Evolutionary conservation across 2,113 vertebrate genomes (phyloP), one percentile per base, ranked within the genome.

Genomic region (Cichladusa arquata): DNA sequence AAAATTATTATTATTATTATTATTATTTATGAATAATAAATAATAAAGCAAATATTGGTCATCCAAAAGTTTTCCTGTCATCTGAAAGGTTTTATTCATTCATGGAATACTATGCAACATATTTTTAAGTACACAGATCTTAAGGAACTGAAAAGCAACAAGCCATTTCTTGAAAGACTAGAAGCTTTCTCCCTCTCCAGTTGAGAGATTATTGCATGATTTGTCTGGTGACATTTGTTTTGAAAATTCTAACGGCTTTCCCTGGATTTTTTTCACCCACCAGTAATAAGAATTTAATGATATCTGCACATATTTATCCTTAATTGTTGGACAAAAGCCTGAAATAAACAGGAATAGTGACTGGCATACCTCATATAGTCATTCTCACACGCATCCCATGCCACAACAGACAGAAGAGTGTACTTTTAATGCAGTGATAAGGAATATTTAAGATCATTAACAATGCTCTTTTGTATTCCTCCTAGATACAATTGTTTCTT

Each of bases 401-500:
- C 4, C 19, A 64, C 5, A 5, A 61, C 28, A 85, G 60, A 57
- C 16, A 86, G 67, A 20, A 77, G 36, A 71, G 11, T 28, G 28
- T 54, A 53, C 62, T 95, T 89, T 45, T n/a, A 94, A 71, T 61
- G 13, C 34, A 74, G 40, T 84, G 64, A 86, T 88, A 29, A 91
- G 22, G 82, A 91, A 88, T 93, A 56, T 73, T 93, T 82, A 74
- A 69, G 14, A 74, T 62, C 73, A 96, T 94, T 89, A 92, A 93
- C 57, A 89, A 86, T 54, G 22, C 5, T 93, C 12, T 61, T 83
- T 42, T 19, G n/a, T 48, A 47, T 70, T 86, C 34, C 25, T 70
- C 25, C 34, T 69, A 76, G 72, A 90, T 56, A 47, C 11, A 95
- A 56, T 45, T 94, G 36, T 33, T 94, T 64, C 64, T 91, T 82